These are phyloP conservation scores for Lasioglossum baleicum DNA, from an alignment of 1,140 invertebrate species.

Conservation along the genomic window DNA sequence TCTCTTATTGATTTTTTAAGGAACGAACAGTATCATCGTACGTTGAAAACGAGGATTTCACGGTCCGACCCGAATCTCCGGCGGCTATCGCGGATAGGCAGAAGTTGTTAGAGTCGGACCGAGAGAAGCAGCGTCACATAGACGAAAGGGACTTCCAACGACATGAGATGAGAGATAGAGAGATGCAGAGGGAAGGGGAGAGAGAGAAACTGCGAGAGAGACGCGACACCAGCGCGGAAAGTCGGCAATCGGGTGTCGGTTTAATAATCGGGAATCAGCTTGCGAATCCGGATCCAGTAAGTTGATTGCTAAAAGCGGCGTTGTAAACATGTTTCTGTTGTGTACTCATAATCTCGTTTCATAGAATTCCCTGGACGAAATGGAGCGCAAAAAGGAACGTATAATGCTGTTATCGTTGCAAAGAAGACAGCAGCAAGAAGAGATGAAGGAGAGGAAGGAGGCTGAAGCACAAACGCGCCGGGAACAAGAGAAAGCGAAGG, in stretches of 20 bases:
- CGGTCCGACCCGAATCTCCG: constrained; percentile 68
- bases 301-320: constrained; percentile 49
- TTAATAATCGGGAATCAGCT: constrained; percentile 86
- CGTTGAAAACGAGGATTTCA: constrained; percentile 72
- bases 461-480: constrained; percentile 89
- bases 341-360: constrained; percentile 24
- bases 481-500: constrained; percentile 90
- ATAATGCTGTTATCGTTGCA: constrained; percentile 93
- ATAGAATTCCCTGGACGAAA: constrained; percentile 91
- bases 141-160: constrained; percentile 75
- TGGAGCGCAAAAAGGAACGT: constrained; percentile 93
- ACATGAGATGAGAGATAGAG: constrained; percentile 70
- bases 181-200: constrained; percentile 73
- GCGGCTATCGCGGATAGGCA: constrained; percentile 64
- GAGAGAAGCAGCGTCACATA: constrained; percentile 74
- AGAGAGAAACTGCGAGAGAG: constrained; percentile 76
- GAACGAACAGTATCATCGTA: constrained; percentile 74
- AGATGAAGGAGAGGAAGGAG: constrained; percentile 91
- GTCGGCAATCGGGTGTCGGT: constrained; percentile 79
- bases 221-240: constrained; percentile 56
- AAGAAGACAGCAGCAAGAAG: constrained; percentile 93
- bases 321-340: constrained; percentile 4
- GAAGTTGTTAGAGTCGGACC: constrained; percentile 72
- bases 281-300: constrained; percentile 85
- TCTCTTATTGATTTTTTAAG: constrained; percentile 35